These are phyloP conservation scores for Cygnus atratus DNA, from an alignment of 2,113 vertebrate species.

Conservation along the genomic window DNA sequence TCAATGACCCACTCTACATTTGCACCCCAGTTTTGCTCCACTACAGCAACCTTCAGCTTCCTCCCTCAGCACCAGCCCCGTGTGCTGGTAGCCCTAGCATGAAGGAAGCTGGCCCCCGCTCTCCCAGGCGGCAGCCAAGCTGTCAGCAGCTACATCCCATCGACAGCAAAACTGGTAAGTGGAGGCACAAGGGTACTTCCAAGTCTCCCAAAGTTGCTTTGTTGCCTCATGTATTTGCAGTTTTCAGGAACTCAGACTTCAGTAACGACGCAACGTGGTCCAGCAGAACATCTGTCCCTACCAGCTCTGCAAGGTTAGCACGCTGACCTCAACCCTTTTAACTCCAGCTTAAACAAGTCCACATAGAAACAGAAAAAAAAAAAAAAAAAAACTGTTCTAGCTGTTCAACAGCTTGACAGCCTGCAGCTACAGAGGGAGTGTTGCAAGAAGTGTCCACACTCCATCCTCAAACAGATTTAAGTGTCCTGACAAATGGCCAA, in stretches of 20 bases:
- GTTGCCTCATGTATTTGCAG: neutral
- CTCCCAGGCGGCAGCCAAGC: neutral
- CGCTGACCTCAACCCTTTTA: neutral
- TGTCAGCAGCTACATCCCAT: neutral
- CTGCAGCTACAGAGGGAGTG: constrained; percentile 36
- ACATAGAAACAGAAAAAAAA: neutral
- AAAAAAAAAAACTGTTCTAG: neutral
- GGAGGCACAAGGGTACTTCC: accelerated
- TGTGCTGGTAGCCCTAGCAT: accelerated
- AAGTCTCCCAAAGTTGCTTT: neutral
- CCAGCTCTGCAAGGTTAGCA: neutral
- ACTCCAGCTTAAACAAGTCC: neutral
- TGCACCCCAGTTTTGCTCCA: accelerated
- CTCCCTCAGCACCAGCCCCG: neutral
- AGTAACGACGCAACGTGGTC: neutral
- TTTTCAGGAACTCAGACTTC: neutral
- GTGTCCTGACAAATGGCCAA: constrained; percentile 53
- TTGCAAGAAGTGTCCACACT: constrained; percentile 42
- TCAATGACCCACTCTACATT: neutral
- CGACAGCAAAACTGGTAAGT: neutral
- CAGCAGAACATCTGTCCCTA: neutral
- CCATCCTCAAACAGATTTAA: constrained; percentile 58
- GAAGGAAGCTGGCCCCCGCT: neutral
- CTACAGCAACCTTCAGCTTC: neutral
- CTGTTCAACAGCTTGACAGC: constrained; percentile 56